Conservation (phyloP, 1,140 invertebrate genomes). For the Scaptomyza pallida region DNA sequence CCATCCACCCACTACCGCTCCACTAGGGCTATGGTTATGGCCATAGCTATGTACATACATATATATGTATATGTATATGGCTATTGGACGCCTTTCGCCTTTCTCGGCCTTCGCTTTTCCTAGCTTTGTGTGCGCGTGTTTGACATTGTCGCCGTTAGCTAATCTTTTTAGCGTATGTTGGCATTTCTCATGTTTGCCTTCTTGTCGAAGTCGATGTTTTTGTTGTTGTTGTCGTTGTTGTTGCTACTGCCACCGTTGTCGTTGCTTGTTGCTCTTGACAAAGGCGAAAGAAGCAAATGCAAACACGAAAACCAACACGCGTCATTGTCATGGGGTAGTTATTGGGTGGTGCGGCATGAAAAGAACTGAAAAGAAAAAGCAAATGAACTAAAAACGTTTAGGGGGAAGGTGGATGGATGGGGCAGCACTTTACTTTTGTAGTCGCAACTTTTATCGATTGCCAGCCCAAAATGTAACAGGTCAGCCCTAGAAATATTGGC, state of each 20-base stretch:
- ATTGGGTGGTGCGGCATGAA: background rate
- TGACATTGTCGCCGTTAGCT: slow-evolving; percentile 81
- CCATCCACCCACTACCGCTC: slow-evolving; percentile 65
- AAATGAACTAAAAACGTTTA: background rate
- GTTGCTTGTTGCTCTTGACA: slow-evolving; percentile 56
- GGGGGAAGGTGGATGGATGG: background rate
- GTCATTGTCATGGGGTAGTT: slow-evolving; percentile 54
- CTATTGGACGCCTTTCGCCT: slow-evolving; percentile 19
- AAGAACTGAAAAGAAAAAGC: background rate
- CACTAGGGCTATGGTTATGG: slow-evolving; percentile 33
- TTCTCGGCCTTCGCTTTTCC: slow-evolving; percentile 42
- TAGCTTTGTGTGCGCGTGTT: slow-evolving; percentile 53
- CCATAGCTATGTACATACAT: no score
- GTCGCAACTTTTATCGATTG: slow-evolving; percentile 67
- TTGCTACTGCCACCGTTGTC: no score
- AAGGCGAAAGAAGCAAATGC: slow-evolving; percentile 67
- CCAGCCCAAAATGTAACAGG: slow-evolving; percentile 72
- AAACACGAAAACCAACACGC: slow-evolving; percentile 70
- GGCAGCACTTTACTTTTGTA: slow-evolving; percentile 20
- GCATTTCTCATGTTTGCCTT: slow-evolving; percentile 81
- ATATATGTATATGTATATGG: no score
- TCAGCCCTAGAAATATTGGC: slow-evolving; percentile 52
- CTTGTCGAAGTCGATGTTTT: slow-evolving; percentile 50
- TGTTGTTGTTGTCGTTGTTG: slow-evolving; percentile 16
- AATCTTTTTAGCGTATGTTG: slow-evolving; percentile 82